These are phyloP conservation scores for Harpalus rufipes DNA, from an alignment of 2,888 invertebrate species.

Conservation along the genomic window DNA sequence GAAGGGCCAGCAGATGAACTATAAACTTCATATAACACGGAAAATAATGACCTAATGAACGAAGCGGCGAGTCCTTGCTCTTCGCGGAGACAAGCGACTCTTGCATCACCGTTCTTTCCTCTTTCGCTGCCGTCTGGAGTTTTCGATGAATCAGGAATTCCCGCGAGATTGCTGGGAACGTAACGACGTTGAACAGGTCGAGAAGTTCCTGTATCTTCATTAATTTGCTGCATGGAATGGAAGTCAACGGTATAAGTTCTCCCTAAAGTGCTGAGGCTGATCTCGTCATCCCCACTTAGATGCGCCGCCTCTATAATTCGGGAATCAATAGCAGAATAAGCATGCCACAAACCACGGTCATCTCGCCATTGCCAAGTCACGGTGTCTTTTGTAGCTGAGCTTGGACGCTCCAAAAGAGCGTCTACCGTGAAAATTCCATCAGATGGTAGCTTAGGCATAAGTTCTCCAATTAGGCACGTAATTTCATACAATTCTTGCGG, in stretches of 20 bases:
- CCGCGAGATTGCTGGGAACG: conserved; percentile 80
- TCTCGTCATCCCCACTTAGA: conserved; percentile 96
- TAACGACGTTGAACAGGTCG: conserved; percentile 92
- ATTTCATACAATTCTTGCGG: conserved; percentile 99
- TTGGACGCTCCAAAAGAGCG: conserved; percentile 88
- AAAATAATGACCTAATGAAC: conserved; percentile 89
- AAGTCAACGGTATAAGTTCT: conserved; percentile 98
- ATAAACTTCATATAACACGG: conserved; percentile 98
- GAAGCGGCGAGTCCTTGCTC: conserved; percentile 85
- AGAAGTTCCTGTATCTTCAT: conserved; percentile 97
- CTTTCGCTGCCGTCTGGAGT: conserved; percentile 70
- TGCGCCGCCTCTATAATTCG: conserved; percentile 97
- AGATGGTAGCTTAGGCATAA: conserved; percentile 95
- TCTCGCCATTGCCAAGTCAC: conserved; percentile 99
- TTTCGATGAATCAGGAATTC: conserved; percentile 60
- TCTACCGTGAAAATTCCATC: conserved; percentile 98
- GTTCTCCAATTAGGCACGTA: conserved; percentile 96
- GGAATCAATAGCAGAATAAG: conserved; percentile 95
- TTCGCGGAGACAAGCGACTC: conserved; percentile 85
- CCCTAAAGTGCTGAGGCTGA: conserved; percentile 93
- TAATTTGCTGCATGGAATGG: conserved; percentile 98
- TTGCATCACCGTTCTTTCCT: conserved; percentile 79
- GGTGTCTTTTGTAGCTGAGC: conserved; percentile 84
- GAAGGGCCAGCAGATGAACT: conserved; percentile 98
- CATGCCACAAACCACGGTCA: conserved; percentile 94